Evolutionary conservation across 2,113 vertebrate species (phyloP).

Genomic region (Callionymus lyra): DNA sequence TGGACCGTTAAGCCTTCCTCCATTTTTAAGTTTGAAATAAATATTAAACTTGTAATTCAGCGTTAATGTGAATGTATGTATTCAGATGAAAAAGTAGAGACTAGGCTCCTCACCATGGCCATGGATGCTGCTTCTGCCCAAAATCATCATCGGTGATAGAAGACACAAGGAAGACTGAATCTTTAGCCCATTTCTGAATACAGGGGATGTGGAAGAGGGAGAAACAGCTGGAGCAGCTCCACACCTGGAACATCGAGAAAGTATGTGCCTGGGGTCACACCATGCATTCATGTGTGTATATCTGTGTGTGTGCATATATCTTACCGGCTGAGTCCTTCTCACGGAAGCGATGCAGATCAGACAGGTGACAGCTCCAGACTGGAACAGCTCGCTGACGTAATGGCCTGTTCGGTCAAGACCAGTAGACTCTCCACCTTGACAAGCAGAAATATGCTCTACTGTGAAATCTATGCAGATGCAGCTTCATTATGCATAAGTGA

Average conservation of each 20-base stretch:
- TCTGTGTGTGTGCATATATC: slow-evolving; percentile 11
- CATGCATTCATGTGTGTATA: background rate
- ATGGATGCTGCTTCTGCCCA: slow-evolving; percentile 83
- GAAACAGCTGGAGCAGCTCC: slow-evolving; percentile 90
- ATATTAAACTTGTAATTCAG: too few species aligned
- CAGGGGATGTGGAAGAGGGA: slow-evolving; percentile 94
- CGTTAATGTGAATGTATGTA: too few species aligned
- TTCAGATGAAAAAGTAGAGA: too few species aligned
- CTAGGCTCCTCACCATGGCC: slow-evolving; percentile 80
- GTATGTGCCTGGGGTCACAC: background rate
- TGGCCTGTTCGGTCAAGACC: slow-evolving; percentile 82
- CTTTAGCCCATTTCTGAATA: slow-evolving; percentile 94
- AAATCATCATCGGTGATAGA: slow-evolving; percentile 85
- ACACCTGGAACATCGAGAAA: slow-evolving; percentile 69
- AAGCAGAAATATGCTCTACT: slow-evolving; percentile 7
- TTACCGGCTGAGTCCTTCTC: slow-evolving; percentile 87
- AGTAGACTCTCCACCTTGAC: slow-evolving; percentile 73
- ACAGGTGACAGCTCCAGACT: slow-evolving; percentile 87
- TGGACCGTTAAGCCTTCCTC: too few species aligned
- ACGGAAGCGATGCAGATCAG: slow-evolving; percentile 95
- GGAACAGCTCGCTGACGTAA: slow-evolving; percentile 88
- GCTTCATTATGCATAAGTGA: too few species aligned
- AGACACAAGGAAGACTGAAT: slow-evolving; percentile 86
- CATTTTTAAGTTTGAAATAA: too few species aligned
- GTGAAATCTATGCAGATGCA: background rate